phyloP scores from a whole-genome alignment of 2,113 vertebrate genomes.

The Penelope pileata region DNA sequence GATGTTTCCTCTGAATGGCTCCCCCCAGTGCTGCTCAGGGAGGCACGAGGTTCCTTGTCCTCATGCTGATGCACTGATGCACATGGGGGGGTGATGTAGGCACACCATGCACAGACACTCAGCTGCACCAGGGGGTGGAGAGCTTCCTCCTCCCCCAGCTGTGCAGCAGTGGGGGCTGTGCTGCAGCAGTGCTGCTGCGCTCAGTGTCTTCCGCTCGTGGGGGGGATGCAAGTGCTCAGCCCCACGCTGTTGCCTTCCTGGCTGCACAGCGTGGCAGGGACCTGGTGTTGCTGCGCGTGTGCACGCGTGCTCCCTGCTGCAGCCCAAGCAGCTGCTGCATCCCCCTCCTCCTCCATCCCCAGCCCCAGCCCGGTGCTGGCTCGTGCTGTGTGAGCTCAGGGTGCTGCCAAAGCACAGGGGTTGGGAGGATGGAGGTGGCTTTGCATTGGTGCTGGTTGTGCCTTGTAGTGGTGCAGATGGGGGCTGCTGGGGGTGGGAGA shows the following conservation, averaged over 20 bases:
- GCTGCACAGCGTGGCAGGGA: accelerated
- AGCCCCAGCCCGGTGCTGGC: background rate
- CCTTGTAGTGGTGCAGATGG: background rate
- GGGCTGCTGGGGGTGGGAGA: background rate
- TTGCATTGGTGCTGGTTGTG: background rate
- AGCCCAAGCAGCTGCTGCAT: background rate
- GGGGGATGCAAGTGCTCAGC: background rate
- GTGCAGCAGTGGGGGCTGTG: background rate
- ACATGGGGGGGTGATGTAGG: background rate
- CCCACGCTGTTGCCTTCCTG: background rate
- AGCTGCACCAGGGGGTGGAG: accelerated
- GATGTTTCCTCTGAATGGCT: background rate
- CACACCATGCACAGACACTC: background rate
- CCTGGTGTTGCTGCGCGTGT: background rate
- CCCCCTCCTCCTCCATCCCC: background rate
- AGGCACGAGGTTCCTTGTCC: background rate
- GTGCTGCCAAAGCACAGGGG: accelerated
- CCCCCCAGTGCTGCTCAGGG: background rate
- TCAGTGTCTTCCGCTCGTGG: background rate
- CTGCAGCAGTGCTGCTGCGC: background rate
- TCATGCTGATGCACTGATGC: background rate
- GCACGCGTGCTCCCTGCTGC: background rate
- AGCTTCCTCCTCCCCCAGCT: background rate
- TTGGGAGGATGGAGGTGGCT: background rate
- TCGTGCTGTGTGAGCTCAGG: accelerated